Conservation (phyloP, 2,113 vertebrate genomes). For the Aspiorhynchus laticeps region DNA sequence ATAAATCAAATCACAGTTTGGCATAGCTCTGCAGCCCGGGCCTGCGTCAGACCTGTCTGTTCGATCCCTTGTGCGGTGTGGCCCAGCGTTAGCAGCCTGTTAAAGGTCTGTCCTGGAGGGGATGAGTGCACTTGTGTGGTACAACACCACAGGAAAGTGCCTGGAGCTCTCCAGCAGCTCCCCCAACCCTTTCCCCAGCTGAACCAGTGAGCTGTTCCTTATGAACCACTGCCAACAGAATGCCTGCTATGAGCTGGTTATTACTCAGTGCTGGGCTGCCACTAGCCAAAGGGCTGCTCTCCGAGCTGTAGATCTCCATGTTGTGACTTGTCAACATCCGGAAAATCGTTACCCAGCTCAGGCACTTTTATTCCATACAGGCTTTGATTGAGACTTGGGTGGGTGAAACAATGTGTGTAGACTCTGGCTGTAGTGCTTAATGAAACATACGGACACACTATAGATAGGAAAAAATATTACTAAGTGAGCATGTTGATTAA, state of each 20-base stretch:
- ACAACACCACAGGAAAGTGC: conserved; percentile 80
- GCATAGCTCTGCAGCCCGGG: conserved; percentile 71
- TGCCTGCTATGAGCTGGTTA: conserved; percentile 79
- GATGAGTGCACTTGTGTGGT: conserved; percentile 80
- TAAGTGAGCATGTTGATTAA: not conserved
- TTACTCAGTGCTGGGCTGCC: conserved; percentile 75
- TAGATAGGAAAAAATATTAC: conserved; percentile 17
- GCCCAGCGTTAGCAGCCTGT: conserved; percentile 62
- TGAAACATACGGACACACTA: conserved; percentile 1
- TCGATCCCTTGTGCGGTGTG: conserved; percentile 48
- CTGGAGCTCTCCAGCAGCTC: conserved; percentile 74
- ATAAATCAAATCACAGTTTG: conserved; percentile 79
- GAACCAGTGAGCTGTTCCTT: conserved; percentile 79
- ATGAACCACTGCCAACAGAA: conserved; percentile 79
- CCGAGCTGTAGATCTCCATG: conserved; percentile 79
- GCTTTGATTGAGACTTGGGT: conserved; percentile 48
- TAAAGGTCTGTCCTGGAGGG: conserved; percentile 80
- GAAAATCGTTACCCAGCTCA: conserved; percentile 76
- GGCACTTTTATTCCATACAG: conserved; percentile 73
- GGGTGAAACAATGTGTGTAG: conserved; percentile 42
- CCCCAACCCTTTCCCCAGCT: conserved; percentile 74
- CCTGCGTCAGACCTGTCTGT: conserved; percentile 65
- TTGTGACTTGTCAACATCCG: conserved; percentile 80
- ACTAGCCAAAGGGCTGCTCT: conserved; percentile 80
- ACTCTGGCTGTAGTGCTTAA: conserved; percentile 10